Conservation (phyloP, 2,113 vertebrate species). For the Zapus hudsonius region DNA sequence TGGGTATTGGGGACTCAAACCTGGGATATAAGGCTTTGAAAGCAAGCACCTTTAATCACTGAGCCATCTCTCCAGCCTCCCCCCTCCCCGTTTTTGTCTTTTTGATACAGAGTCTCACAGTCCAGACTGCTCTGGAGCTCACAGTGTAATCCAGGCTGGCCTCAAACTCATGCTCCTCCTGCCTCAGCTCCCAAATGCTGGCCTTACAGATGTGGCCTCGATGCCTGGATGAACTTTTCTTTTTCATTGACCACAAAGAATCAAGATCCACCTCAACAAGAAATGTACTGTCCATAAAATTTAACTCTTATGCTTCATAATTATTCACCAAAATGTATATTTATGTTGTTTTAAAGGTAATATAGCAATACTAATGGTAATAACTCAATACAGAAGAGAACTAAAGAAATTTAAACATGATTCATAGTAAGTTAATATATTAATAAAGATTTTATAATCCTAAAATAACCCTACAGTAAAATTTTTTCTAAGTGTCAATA, state of each 20-base stretch:
- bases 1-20: too few relatives aligned
- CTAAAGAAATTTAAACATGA: neutral
- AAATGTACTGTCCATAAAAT: neutral
- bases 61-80: too few relatives aligned
- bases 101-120: neutral
- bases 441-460: constrained; percentile 32
- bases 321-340: constrained; percentile 8
- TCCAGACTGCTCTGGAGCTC: neutral
- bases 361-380: neutral
- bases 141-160: neutral
- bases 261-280: neutral
- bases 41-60: too few relatives aligned
- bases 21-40: too few relatives aligned
- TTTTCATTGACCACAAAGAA: constrained; percentile 41
- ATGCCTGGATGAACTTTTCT: neutral
- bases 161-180: neutral
- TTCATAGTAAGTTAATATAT: constrained; percentile 41
- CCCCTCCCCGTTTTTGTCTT: neutral
- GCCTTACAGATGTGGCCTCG: neutral
- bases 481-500: constrained; percentile 38
- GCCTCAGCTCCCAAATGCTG: neutral
- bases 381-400: constrained; percentile 38
- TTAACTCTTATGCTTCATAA: constrained; percentile 7
- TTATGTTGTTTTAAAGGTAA: constrained; percentile 21
- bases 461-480: constrained; percentile 33